Conservation (phyloP, 2,113 vertebrate genomes). For the Eleginops maclovinus region DNA sequence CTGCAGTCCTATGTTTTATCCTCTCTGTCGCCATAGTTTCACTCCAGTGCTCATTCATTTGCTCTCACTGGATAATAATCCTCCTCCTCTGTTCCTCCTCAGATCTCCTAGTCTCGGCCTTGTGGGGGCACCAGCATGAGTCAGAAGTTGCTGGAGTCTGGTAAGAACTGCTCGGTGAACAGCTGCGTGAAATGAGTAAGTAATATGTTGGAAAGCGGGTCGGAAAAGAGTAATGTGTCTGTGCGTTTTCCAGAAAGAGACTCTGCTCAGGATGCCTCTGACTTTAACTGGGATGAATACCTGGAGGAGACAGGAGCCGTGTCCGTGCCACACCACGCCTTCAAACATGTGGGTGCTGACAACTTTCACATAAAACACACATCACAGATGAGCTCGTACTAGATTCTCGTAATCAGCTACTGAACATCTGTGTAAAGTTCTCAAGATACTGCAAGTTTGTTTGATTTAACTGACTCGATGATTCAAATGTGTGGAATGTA, state of each 20-base stretch:
- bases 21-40: slow-evolving; percentile 24
- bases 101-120: slow-evolving; percentile 70
- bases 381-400: background rate
- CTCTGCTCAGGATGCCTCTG: slow-evolving; percentile 90
- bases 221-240: slow-evolving; percentile 29
- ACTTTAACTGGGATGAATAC: slow-evolving; percentile 98
- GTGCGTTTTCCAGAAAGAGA: slow-evolving; percentile 86
- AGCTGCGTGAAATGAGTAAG: slow-evolving; percentile 29
- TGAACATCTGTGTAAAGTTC: slow-evolving; percentile 7
- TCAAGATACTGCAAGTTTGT: background rate
- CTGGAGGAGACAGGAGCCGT: slow-evolving; percentile 92
- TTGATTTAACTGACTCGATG: background rate
- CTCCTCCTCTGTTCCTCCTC: slow-evolving; percentile 61
- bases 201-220: slow-evolving; percentile 27
- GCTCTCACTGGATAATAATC: slow-evolving; percentile 23
- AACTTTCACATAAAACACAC: background rate
- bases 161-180: slow-evolving; percentile 69
- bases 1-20: slow-evolving; percentile 15
- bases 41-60: slow-evolving; percentile 22
- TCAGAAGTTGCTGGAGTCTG: slow-evolving; percentile 80
- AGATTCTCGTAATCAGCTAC: slow-evolving; percentile 10
- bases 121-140: slow-evolving; percentile 82
- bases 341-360: slow-evolving; percentile 92
- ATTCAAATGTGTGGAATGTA: background rate
- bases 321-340: slow-evolving; percentile 93